phyloP scores from a whole-genome alignment of 2,797 vertebrate genomes.

The Semotilus atromaculatus region DNA sequence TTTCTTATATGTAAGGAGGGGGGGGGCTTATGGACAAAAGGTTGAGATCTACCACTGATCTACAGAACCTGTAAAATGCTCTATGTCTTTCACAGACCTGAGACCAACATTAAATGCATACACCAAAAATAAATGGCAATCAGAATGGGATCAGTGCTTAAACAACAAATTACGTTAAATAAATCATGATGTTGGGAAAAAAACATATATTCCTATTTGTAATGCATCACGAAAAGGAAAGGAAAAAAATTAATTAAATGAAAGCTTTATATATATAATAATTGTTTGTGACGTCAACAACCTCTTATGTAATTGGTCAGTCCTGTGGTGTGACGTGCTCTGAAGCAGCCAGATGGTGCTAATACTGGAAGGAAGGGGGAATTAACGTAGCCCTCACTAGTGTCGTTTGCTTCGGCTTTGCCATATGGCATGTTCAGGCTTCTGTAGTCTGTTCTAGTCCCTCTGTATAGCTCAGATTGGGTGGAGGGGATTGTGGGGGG shows the following conservation, averaged over 20 bases:
- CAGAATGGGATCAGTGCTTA: too few relatives aligned
- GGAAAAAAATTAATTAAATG: too few relatives aligned
- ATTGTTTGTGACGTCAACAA: not conserved
- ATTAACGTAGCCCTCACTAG: constrained; percentile 43
- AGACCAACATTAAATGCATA: too few relatives aligned
- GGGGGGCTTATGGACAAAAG: too few relatives aligned
- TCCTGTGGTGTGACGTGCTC: constrained; percentile 41
- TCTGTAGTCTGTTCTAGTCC: constrained; percentile 29
- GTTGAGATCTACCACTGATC: too few relatives aligned
- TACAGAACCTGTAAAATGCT: too few relatives aligned
- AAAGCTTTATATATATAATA: too few relatives aligned
- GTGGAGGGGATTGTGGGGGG: not conserved
- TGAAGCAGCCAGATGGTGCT: constrained; percentile 71
- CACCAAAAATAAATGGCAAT: too few relatives aligned
- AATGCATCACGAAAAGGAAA: not conserved
- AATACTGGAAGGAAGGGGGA: constrained; percentile 45
- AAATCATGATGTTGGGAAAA: not conserved
- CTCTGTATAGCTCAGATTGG: constrained; percentile 21
- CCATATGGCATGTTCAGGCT: constrained; percentile 71
- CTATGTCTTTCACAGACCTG: too few relatives aligned
- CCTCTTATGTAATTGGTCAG: constrained; percentile 28
- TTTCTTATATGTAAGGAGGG: too few relatives aligned
- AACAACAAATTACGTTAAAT: too few relatives aligned
- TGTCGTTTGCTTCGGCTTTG: constrained; percentile 63
- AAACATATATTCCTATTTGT: too few relatives aligned